Conservation (phyloP, 2,113 vertebrate species). For the Actenoides lindsayi region DNA sequence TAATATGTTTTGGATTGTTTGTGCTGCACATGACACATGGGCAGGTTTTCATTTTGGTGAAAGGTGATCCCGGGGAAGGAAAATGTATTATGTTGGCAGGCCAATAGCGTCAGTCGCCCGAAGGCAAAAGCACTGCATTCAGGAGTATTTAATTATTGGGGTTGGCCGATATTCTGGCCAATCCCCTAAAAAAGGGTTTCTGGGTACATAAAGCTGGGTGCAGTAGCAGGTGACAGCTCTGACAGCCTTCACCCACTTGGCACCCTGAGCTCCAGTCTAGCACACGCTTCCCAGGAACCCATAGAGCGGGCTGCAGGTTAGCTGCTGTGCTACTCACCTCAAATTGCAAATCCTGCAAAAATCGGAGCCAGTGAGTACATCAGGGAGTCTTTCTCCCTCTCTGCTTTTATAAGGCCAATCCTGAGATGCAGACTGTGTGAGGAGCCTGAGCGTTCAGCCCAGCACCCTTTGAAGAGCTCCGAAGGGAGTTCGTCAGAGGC, state of each 20-base stretch:
- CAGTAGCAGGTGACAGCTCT: neutral
- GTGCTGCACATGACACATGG: slow-evolving; percentile 26
- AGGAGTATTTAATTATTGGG: slow-evolving; percentile 8
- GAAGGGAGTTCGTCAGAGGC: neutral
- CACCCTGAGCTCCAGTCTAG: neutral
- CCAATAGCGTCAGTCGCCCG: neutral
- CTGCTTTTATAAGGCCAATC: neutral
- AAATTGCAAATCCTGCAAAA: neutral
- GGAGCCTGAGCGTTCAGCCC: neutral
- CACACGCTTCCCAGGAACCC: accelerated
- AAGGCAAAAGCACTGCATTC: neutral
- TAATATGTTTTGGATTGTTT: slow-evolving; percentile 72
- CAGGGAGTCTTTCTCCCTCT: neutral
- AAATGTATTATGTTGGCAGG: slow-evolving; percentile 27
- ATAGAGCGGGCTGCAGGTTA: accelerated
- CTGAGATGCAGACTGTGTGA: neutral
- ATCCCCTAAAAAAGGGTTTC: neutral
- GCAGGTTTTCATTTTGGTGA: slow-evolving; percentile 62
- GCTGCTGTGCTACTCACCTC: neutral
- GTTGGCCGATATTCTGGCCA: neutral
- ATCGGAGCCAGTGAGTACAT: neutral
- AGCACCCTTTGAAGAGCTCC: neutral
- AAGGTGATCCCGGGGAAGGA: slow-evolving; percentile 49
- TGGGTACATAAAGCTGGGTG: neutral
- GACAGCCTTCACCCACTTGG: neutral